phyloP scores from a whole-genome alignment of 2,888 invertebrate genomes.

The Watsonalla binaria region DNA sequence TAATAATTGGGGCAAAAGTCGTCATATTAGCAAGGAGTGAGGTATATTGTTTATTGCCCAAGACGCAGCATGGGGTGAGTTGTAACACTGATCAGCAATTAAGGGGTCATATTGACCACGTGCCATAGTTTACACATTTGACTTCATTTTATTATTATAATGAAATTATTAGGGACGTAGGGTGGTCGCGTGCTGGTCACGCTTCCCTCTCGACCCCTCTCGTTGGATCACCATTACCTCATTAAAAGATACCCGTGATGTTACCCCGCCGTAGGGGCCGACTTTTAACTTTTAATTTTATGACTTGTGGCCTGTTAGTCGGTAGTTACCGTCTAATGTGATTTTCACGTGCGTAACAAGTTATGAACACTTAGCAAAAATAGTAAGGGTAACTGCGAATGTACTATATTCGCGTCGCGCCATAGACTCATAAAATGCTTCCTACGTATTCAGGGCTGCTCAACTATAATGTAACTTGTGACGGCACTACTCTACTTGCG shows the following conservation, averaged over 20 bases:
- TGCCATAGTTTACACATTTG: constrained; percentile 70
- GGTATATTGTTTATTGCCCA: not conserved
- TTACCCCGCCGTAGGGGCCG: constrained; percentile 37
- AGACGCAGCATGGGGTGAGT: constrained; percentile 20
- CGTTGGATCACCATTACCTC: constrained; percentile 57
- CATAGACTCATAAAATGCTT: too few species aligned
- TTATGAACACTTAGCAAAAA: constrained; percentile 6
- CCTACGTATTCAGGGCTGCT: too few species aligned
- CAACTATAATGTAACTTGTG: too few species aligned
- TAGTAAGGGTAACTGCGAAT: not conserved
- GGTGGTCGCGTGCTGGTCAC: constrained; percentile 53
- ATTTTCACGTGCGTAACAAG: constrained; percentile 45
- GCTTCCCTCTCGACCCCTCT: constrained; percentile 36
- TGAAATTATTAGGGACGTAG: constrained; percentile 61
- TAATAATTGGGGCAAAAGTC: too few species aligned
- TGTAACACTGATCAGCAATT: constrained; percentile 23
- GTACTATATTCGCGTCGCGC: too few species aligned
- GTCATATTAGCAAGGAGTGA: too few species aligned
- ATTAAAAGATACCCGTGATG: constrained; percentile 61
- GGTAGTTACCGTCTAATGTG: constrained; percentile 45
- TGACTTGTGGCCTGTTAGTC: constrained; percentile 44
- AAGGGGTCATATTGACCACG: constrained; percentile 51
- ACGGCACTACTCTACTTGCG: too few species aligned
- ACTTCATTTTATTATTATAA: constrained; percentile 72
- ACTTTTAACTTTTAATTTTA: constrained; percentile 70